A percentile compares a stretch with the other conserved stretches of the same genome.
Evolutionary conservation across 2,797 vertebrate genomes (phyloP).

Genomic region (Acanthis flammea): DNA sequence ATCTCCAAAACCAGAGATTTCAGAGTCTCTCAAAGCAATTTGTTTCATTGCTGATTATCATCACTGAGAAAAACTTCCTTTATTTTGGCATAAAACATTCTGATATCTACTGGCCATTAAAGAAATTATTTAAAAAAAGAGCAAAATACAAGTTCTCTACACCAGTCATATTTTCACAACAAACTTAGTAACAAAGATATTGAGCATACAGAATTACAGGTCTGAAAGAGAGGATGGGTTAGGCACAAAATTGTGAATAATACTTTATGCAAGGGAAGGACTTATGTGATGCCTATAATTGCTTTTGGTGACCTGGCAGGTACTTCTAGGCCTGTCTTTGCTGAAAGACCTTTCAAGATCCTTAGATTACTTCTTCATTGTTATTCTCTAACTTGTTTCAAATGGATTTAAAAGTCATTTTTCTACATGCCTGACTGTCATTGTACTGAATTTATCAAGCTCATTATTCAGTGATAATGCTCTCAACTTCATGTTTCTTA

Average conservation of each 20-base stretch:
- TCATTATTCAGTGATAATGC: background rate
- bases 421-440: background rate
- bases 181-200: background rate
- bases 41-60: background rate
- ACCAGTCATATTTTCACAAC: background rate
- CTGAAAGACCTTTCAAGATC: background rate
- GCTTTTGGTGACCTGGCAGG: background rate
- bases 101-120: background rate
- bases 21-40: background rate
- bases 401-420: background rate
- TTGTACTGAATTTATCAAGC: background rate
- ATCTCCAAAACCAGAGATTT: background rate
- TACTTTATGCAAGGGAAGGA: background rate
- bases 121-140: background rate
- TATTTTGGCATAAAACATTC: background rate
- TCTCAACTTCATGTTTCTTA: background rate
- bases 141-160: background rate
- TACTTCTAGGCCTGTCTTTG: background rate
- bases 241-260: background rate
- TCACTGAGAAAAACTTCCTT: background rate
- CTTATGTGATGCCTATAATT: background rate
- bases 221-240: background rate
- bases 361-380: background rate
- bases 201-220: background rate
- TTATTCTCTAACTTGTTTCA: background rate